phyloP scores from a whole-genome alignment of 2,888 invertebrate genomes.

The Thera britannica region DNA sequence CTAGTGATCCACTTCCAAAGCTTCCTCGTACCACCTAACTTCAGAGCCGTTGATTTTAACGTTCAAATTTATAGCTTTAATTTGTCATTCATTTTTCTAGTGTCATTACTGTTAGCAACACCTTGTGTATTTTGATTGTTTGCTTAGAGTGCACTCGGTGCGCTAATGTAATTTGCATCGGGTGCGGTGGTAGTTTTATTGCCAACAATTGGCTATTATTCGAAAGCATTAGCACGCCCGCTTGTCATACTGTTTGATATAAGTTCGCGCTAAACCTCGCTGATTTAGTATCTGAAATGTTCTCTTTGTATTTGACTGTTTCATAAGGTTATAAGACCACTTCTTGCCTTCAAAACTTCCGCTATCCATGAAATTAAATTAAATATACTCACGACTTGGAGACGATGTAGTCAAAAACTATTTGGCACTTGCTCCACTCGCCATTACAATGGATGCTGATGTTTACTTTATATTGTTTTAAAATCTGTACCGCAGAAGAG shows the following conservation, averaged over 20 bases:
- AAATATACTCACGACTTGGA: neutral
- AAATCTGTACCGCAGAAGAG: neutral
- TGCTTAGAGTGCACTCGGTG: conserved; percentile 43
- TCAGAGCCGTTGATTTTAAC: no score
- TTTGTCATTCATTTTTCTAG: neutral
- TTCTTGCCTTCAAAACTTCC: neutral
- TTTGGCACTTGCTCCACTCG: neutral
- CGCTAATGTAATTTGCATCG: conserved; percentile 70
- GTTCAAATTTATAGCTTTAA: neutral
- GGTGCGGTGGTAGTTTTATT: conserved; percentile 70
- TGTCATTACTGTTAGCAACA: conserved; percentile 3
- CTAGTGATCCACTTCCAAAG: no score
- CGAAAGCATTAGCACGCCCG: conserved; percentile 64
- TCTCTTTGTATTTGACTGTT: conserved; percentile 19
- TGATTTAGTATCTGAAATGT: conserved; percentile 32
- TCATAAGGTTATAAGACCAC: neutral
- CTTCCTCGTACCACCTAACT: no score
- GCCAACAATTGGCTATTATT: conserved; percentile 70
- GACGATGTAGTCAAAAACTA: neutral
- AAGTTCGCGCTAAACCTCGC: conserved; percentile 49
- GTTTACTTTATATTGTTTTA: conserved; percentile 2
- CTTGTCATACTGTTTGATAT: conserved; percentile 63
- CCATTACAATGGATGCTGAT: neutral
- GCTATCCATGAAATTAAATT: neutral
- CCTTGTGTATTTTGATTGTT: conserved; percentile 18